Percentiles rank a stretch among this genome's conserved stretches.
Evolutionary conservation across 2,888 invertebrate genomes (phyloP).

Genomic region (Trissolcus japonicus): DNA sequence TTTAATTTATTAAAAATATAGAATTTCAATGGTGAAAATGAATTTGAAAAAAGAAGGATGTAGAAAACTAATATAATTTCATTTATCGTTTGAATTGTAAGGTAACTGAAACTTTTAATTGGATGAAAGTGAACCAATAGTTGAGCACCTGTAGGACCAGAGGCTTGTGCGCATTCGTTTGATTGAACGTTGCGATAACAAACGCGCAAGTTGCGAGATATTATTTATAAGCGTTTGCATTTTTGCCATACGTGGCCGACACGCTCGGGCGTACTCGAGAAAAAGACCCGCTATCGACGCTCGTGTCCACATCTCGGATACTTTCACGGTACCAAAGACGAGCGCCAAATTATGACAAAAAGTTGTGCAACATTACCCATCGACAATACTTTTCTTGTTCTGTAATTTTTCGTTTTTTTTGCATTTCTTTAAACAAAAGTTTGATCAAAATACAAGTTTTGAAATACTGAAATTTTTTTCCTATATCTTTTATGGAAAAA

Average conservation of each 20-base stretch:
- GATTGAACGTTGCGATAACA: constrained; percentile 28
- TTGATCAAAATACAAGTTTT: neutral
- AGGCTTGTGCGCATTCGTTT: constrained; percentile 19
- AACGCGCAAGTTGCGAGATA: constrained; percentile 16
- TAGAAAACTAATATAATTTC: no score
- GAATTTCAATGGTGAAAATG: no score
- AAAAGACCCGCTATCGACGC: constrained; percentile 28
- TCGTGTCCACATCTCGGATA: constrained; percentile 14
- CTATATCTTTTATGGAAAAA: no score
- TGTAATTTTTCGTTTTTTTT: constrained; percentile 4
- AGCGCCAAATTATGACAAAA: constrained; percentile 37
- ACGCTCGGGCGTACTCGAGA: constrained; percentile 23
- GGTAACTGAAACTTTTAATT: no score
- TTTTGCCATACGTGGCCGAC: constrained; percentile 29
- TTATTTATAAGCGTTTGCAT: constrained; percentile 17
- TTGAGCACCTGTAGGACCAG: constrained; percentile 24
- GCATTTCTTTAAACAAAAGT: neutral
- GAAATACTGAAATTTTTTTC: no score
- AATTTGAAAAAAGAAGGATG: no score
- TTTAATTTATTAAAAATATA: no score
- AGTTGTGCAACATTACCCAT: constrained; percentile 20
- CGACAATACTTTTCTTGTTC: constrained; percentile 2
- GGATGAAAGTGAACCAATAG: no score
- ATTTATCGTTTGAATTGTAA: no score
- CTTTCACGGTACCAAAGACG: constrained; percentile 36